phyloP scores from a whole-genome alignment of 2,888 invertebrate genomes.

The Heteropelma amictum region DNA sequence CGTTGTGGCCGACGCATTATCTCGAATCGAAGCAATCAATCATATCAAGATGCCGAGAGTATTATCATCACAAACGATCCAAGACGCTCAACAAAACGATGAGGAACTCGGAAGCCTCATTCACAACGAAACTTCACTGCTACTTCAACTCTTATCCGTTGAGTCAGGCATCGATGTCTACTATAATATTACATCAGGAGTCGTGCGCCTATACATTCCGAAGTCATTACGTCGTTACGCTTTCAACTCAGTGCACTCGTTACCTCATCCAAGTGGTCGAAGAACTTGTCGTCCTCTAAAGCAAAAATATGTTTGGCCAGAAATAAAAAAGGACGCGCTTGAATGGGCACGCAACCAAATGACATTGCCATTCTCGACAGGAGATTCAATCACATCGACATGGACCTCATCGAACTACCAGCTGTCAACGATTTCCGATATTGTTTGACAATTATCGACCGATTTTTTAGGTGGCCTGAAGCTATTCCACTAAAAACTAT shows the following conservation, averaged over 20 bases:
- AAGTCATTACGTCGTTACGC: neutral
- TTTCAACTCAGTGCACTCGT: constrained; percentile 2
- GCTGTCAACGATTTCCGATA: neutral
- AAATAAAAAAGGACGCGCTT: neutral
- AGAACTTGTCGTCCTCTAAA: constrained; percentile 41
- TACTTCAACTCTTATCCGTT: constrained; percentile 9
- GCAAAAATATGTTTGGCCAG: constrained; percentile 56
- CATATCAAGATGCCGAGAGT: constrained; percentile 26
- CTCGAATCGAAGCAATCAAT: constrained; percentile 23
- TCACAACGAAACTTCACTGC: neutral
- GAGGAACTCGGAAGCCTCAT: constrained; percentile 1
- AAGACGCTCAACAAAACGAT: constrained; percentile 17
- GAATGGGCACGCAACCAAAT: constrained; percentile 42
- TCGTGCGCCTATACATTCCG: constrained; percentile 11
- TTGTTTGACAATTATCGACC: constrained; percentile 57
- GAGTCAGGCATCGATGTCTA: neutral
- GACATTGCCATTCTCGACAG: neutral
- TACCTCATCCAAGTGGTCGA: constrained; percentile 52
- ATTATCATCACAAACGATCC: constrained; percentile 1
- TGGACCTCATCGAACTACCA: neutral
- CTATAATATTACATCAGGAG: neutral
- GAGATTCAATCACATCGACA: neutral
- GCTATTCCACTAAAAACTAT: constrained; percentile 66
- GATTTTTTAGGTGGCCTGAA: constrained; percentile 67
- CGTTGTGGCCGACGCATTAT: constrained; percentile 50